Evolutionary conservation across 2,888 invertebrate species (phyloP), one percentile per base, ranked within the genome.

Genomic region (Molorchus minor): DNA sequence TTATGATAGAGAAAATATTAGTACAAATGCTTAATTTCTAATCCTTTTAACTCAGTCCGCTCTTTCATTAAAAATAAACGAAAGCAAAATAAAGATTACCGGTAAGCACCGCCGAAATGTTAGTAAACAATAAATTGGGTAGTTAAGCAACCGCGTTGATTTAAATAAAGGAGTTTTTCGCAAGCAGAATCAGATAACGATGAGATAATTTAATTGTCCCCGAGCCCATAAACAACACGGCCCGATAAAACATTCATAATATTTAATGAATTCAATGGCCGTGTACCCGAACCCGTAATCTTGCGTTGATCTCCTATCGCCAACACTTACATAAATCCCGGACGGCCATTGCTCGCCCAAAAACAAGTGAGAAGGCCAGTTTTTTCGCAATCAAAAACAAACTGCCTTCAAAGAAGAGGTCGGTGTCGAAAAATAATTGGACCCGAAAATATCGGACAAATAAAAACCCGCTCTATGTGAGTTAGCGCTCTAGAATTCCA

Each of bases 391-490:
- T 69, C 67, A 71, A 74, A 74, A 73, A 73, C 72, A 72, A 75
- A 75, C 73, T 69, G 71, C 73, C 70, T 72, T 71, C 73, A 69
- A n/a, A n/a, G 71, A 71, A 71, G 64, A 70, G 68, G 73, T 71
- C 73, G 76, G 76, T 75, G 76, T 75, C 72, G 76, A 72, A 76
- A 77, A 77, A 77, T 77, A 77, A 77, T 77, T 77, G 77, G 76
- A 66, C 70, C 67, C 70, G 74, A 76, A 77, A 77, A 76, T 75
- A 73, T 75, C 72, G 74, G 74, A 71, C 73, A 62, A 68, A 67
- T 74, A 75, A 75, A 76, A 76, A 76, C 73, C 72, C 68, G 74
- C 72, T 70, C 73, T 71, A 69, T 70, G 73, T 75, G 74, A 77
- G 75, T 77, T 75, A 75, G 70, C 72, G 74, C 72, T 73, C 75